Base-by-base conservation (phyloP, 2,888 invertebrate species). In the Phytoseiulus persimilis region DNA sequence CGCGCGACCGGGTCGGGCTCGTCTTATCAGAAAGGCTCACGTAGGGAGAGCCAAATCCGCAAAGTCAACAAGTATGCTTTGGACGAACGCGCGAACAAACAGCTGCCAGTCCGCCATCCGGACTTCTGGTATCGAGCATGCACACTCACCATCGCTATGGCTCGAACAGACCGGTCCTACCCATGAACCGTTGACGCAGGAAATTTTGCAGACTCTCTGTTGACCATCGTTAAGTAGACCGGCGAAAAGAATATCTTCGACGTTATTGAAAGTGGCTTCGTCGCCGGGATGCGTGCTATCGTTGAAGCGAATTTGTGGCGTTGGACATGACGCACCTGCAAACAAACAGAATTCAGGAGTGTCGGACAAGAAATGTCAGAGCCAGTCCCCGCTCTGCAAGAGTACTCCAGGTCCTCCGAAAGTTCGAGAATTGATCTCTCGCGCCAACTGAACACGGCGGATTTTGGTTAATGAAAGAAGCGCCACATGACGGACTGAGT, bases 121-220 rank as follows among this genome's bases (percentile, higher is more conserved):
- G 9, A 39, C 39, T 39, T 39, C 39, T 9, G 9, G 5, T 39
- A 39, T 39, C 39, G 39, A 39, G 39, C 39, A 39, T 39, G 39
- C 39, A 39, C 18, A 23, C 65, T 93, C 93, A 96, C 96, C 95
- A 94, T 95, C 95, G 89, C 92, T 91, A 32, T 87, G 32, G 91
- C 94, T 94, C 89, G 95, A 95, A 92, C 96, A 96, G 32, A 96
- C 93, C 0, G 96, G 96, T 1, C 96, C 96, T 83, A 96, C 95
- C 96, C 96, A 96, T 92, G 95, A 95, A 89, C 96, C 96, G 92
- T 95, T 95, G 90, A 96, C 95, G 92, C 96, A 96, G 92, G 96
- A 96, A 91, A 96, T 95, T 93, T 96, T 96, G 93, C 96, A 96
- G 90, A 95, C 94, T 39, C 95, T 94, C 90, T 95, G 94, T 92